Conservation (phyloP, 2,113 vertebrate species). For the Thinocorus orbignyianus region DNA sequence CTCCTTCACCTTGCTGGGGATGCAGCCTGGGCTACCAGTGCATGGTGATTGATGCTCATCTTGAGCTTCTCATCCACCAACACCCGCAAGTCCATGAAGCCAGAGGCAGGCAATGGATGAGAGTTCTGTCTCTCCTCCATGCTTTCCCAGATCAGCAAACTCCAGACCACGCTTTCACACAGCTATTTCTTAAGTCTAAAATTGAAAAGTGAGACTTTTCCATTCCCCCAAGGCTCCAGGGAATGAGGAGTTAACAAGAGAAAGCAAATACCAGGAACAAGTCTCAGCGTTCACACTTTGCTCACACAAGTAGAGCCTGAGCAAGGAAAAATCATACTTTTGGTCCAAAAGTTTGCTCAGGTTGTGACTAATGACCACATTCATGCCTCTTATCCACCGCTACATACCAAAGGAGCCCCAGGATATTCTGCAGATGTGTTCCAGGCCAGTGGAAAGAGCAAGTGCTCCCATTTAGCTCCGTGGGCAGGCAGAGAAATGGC, state of each 20-base stretch:
- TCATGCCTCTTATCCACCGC: rapidly evolving
- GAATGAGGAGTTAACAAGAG: not conserved
- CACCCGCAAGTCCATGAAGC: not conserved
- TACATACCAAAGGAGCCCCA: not conserved
- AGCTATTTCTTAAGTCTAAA: not conserved
- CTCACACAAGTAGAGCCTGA: not conserved
- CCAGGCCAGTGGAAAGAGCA: not conserved
- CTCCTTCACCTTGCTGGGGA: not conserved
- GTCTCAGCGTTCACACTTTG: not conserved
- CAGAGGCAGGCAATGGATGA: no score
- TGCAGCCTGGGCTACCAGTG: not conserved
- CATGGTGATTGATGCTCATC: no score
- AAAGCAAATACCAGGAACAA: not conserved
- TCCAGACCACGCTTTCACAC: rapidly evolving
- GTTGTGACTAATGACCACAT: not conserved
- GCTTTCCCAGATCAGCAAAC: not conserved
- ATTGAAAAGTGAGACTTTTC: not conserved
- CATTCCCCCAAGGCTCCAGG: not conserved
- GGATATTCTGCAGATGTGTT: rapidly evolving
- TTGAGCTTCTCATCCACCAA: not conserved
- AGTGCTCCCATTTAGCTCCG: rapidly evolving
- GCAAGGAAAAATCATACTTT: not conserved
- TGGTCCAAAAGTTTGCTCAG: not conserved
- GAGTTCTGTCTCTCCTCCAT: not conserved
- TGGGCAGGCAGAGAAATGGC: rapidly evolving